Evolutionary conservation across 2,113 vertebrate genomes (phyloP).

Genomic region (Epinephelus moara): DNA sequence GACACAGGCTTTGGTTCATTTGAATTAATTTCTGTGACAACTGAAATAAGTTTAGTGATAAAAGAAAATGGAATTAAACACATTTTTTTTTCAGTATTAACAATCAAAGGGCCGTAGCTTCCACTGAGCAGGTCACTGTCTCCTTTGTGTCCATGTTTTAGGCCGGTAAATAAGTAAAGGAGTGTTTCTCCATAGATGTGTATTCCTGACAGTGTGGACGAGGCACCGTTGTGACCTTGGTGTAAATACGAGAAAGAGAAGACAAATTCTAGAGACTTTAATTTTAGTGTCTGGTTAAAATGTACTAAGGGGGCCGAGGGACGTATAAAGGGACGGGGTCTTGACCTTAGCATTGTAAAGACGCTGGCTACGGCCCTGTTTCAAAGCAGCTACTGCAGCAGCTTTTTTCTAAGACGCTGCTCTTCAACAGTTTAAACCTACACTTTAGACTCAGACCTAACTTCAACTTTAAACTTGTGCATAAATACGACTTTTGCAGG

Average conservation of each 20-base stretch:
- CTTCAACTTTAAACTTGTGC: background rate
- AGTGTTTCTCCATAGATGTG: too few species aligned
- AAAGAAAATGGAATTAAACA: too few species aligned
- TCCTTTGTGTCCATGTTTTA: background rate
- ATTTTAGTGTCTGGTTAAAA: background rate
- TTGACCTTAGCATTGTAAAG: conserved; percentile 2
- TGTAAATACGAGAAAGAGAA: background rate
- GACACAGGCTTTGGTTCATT: too few species aligned
- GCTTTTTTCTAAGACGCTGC: background rate
- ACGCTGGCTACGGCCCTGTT: background rate
- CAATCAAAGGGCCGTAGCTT: background rate
- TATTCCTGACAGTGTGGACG: background rate
- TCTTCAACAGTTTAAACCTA: background rate
- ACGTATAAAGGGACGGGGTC: background rate
- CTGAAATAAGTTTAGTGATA: background rate
- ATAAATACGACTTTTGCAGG: background rate
- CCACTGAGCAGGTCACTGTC: too few species aligned
- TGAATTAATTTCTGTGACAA: background rate
- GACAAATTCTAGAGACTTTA: background rate
- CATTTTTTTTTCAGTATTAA: background rate
- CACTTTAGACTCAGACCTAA: background rate
- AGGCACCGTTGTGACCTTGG: background rate
- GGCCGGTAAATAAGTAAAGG: background rate
- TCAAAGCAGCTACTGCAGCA: background rate
- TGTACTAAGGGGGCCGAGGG: background rate